A percentile compares a stretch with the other conserved stretches of the same genome.
phyloP scores from a whole-genome alignment of 2,888 invertebrate genomes.

The Sipha maydis region DNA sequence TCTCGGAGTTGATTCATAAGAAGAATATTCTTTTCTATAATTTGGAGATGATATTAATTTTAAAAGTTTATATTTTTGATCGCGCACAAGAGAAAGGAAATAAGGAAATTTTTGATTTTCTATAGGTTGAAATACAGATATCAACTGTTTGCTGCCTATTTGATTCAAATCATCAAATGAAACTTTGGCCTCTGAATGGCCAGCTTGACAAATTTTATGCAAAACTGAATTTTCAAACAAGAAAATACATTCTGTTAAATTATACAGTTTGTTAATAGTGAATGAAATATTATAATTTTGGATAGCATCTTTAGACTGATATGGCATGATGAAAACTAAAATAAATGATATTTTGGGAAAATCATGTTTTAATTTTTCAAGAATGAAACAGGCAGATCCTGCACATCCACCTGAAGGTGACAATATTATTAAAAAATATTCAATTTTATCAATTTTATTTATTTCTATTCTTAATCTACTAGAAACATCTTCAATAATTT shows the following conservation, averaged over 20 bases:
- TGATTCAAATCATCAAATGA: constrained; percentile 49
- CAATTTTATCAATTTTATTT: constrained; percentile 48
- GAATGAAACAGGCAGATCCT: constrained; percentile 53
- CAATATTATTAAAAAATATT: constrained; percentile 52
- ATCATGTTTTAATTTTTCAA: constrained; percentile 54
- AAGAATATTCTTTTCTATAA: constrained; percentile 58
- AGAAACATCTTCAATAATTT: constrained; percentile 55
- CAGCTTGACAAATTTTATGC: constrained; percentile 51
- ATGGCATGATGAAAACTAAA: constrained; percentile 33
- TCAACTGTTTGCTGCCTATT: constrained; percentile 44
- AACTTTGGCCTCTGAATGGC: constrained; percentile 43
- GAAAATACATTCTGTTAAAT: constrained; percentile 55
- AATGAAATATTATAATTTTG: constrained; percentile 58
- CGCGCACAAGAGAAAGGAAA: constrained; percentile 32
- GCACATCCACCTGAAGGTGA: constrained; percentile 58
- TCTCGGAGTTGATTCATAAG: constrained; percentile 49
- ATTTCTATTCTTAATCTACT: constrained; percentile 41
- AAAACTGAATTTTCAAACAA: constrained; percentile 56
- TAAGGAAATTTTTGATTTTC: constrained; percentile 49
- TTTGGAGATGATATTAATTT: constrained; percentile 46
- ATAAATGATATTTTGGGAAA: constrained; percentile 47
- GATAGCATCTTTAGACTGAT: constrained; percentile 58
- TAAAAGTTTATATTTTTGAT: constrained; percentile 47
- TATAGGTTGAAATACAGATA: constrained; percentile 48
- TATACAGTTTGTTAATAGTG: constrained; percentile 44